Base-by-base conservation (phyloP, 1,140 invertebrate genomes). In the Pachyrhynchus sulphureomaculatus region DNA sequence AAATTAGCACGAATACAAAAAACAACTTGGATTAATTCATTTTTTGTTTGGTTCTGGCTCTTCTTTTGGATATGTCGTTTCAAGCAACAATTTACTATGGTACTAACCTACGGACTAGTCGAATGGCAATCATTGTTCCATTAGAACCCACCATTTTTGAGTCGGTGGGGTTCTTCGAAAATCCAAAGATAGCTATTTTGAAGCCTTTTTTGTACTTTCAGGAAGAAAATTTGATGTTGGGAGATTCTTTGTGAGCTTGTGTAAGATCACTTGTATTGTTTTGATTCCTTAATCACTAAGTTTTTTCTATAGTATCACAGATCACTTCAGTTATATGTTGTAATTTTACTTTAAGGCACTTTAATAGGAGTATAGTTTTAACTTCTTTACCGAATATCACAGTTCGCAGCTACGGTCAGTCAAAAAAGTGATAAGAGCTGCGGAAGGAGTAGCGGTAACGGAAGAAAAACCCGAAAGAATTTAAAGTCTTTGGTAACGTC, bases 61-160 rank as follows among this genome's bases (percentile, higher is more conserved):
- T n/a, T n/a, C n/a, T n/a, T n/a, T n/a, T n/a, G n/a, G n/a, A n/a
- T n/a, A n/a, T n/a, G n/a, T n/a, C n/a, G n/a, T n/a, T n/a, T n/a
- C n/a, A n/a, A n/a, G n/a, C n/a, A n/a, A n/a, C n/a, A n/a, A n/a
- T n/a, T n/a, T 6, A 26, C n/a, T n/a, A n/a, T 23, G 1, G 24
- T 17, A 58, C 55, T 58, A 58, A 58, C 55, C 55, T 58, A 37
- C 88, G 88, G 79, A 92, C 89, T 85, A 91, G 87, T 79, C 88
- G 88, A 73, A 91, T 88, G 71, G 89, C 88, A 78, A 89, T 86
- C 84, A 91, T 85, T 74, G 87, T 90, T 75, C 87, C 87, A 80
- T 88, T 89, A 78, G 83, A 88, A 76, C 87, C 87, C 72, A 90
- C 87, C 87, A 90, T 89, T 77, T 73, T 79, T 75, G 66, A 74